Conservation (phyloP, 1,140 invertebrate species). For the Anastatus disparis region DNA sequence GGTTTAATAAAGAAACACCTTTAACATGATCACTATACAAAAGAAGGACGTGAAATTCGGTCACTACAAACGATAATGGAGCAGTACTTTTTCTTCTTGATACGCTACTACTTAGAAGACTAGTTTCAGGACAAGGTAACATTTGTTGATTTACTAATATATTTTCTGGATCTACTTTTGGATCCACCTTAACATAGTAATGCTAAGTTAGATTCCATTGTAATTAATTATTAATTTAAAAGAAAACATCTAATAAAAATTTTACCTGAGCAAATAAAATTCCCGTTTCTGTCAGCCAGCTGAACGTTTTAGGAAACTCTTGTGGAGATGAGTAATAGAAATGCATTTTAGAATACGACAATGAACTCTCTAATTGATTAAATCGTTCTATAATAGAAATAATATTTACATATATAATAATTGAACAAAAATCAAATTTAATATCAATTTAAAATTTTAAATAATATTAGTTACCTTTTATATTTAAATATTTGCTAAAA, state of each 20-base stretch:
- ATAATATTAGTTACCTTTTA: slow-evolving; percentile 70
- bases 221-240: slow-evolving; percentile 24
- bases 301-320: slow-evolving; percentile 80
- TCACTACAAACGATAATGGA: slow-evolving; percentile 84
- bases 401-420: too few species aligned
- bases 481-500: slow-evolving; percentile 83
- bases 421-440: slow-evolving; percentile 41
- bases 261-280: slow-evolving; percentile 76
- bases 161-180: slow-evolving; percentile 69
- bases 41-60: slow-evolving; percentile 90
- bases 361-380: slow-evolving; percentile 78
- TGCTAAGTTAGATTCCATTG: too few species aligned
- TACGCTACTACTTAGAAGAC: slow-evolving; percentile 55
- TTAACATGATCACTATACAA: slow-evolving; percentile 86
- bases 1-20: slow-evolving; percentile 86
- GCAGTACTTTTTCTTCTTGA: slow-evolving; percentile 52
- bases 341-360: slow-evolving; percentile 83
- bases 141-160: slow-evolving; percentile 73
- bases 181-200: slow-evolving; percentile 66
- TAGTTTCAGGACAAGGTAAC: slow-evolving; percentile 70
- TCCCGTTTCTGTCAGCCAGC: slow-evolving; percentile 85
- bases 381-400: slow-evolving; percentile 67
- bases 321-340: slow-evolving; percentile 78
- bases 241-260: slow-evolving; percentile 61
- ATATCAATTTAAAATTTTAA: background rate